These are phyloP conservation scores for Melanostoma mellinum DNA, from an alignment of 2,888 invertebrate genomes.

Conservation along the genomic window DNA sequence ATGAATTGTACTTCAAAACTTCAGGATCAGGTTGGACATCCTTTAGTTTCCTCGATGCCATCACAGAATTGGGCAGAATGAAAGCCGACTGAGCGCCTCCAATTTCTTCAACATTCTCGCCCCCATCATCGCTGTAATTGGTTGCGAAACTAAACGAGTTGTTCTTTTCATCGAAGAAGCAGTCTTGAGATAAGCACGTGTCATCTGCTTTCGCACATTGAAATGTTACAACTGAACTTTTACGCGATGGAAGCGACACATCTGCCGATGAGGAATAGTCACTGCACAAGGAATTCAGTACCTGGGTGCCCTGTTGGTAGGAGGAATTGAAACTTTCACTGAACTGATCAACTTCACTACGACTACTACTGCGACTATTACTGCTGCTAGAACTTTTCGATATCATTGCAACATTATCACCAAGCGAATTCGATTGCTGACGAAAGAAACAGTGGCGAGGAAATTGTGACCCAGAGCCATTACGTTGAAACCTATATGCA, in stretches of 20 bases:
- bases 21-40: conserved; percentile 80
- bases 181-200: conserved; percentile 44
- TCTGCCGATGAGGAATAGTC: conserved; percentile 78
- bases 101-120: conserved; percentile 29
- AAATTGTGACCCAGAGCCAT: conserved; percentile 81
- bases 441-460: conserved; percentile 81
- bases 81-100: conserved; percentile 49
- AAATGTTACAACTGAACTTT: conserved; percentile 80
- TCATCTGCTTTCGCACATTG: conserved; percentile 71
- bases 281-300: conserved; percentile 76
- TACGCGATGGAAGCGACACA: conserved; percentile 78
- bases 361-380: conserved; percentile 52
- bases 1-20: conserved; percentile 78
- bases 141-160: conserved; percentile 66
- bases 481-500: conserved; percentile 78
- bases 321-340: conserved; percentile 70
- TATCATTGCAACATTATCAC: conserved; percentile 64
- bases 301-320: conserved; percentile 48
- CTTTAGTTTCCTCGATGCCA: conserved; percentile 78
- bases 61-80: conserved; percentile 76
- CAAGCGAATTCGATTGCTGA: conserved; percentile 76
- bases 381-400: conserved; percentile 56
- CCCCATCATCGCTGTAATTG: conserved; percentile 49
- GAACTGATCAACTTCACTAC: conserved; percentile 63
- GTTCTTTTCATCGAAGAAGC: conserved; percentile 66